Base-by-base conservation (phyloP, 2,797 vertebrate species). In the Sebastiscus albofasciatus region DNA sequence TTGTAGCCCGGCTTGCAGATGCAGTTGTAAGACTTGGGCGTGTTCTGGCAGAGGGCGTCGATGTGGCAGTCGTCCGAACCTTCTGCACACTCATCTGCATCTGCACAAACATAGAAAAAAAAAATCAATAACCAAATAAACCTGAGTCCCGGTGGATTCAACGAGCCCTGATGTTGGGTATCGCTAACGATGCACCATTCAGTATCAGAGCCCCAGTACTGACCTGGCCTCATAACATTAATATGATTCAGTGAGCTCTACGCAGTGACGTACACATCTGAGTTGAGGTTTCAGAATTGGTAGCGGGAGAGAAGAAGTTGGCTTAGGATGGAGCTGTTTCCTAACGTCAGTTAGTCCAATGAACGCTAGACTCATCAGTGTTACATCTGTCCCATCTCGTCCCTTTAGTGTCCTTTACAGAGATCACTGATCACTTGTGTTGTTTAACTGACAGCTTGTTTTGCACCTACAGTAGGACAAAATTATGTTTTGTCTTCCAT, bases 1-100 rank as follows among this genome's bases (percentile, higher is more conserved):
- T 97, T 98, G 90, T 98, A 99, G 73, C 98, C 98, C 0, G 97
- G 96, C 84, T 99, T 99, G 94, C 98, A 99, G 93, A 99, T 98
- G 93, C 98, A 99, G 91, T 97, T 98, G 95, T 96, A 99, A 82
- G 98, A 97, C 88, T 96, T 97, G 1, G 96, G 96, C 0, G 97
- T 99, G 93, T 99, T 99, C 93, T 99, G 98, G 90, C 98, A 99
- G 82, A 99, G 96, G 5, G 98, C 98, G 4, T 99, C 98, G 1
- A 99, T 99, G 95, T 99, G 97, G 89, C 98, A 99, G 93, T 98
- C 97, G 2, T 99, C 98, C 0, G 98, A 97, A 66, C 93, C 96
- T 87, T 98, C 97, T 0, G 97, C 96, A 1, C 98, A 99, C 92
- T 99, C 98, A 0, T 99, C 98, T 71, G 96, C 92, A 79, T 99